These are phyloP conservation scores for Dreissena rostriformis DNA, from an alignment of 1,140 invertebrate genomes.

Conservation along the genomic window DNA sequence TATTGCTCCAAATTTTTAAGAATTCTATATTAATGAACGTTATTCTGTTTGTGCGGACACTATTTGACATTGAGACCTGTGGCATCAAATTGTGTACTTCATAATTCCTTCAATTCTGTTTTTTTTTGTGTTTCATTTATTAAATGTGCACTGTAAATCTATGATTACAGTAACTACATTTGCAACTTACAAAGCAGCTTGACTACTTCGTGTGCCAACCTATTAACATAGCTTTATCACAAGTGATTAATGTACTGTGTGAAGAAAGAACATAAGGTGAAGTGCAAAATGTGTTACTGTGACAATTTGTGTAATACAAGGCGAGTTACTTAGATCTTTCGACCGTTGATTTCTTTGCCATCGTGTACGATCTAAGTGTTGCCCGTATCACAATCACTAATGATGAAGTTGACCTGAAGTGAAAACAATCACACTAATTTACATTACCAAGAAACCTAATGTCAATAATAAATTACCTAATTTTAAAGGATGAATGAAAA, in stretches of 20 bases:
- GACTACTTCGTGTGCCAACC: too few species aligned
- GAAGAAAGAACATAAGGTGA: too few species aligned
- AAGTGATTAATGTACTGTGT: not conserved
- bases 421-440: constrained; percentile 7
- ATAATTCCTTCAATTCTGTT: too few species aligned
- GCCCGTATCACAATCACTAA: constrained; percentile 59
- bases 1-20: too few species aligned
- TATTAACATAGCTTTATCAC: not conserved
- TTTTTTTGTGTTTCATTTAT: too few species aligned
- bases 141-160: not conserved
- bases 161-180: not conserved
- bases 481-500: not conserved
- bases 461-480: too few species aligned
- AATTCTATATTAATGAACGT: too few species aligned
- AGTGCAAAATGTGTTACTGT: not conserved
- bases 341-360: constrained; percentile 2
- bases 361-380: constrained; percentile 10
- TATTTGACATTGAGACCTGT: too few species aligned
- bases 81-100: too few species aligned
- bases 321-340: constrained; percentile 39
- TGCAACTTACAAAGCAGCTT: not conserved
- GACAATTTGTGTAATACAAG: not conserved
- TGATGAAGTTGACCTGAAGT: constrained; percentile 65
- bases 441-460: not conserved
- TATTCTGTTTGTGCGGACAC: too few species aligned